Conservation (phyloP, 2,113 vertebrate genomes). For the Oophaga pumilio region DNA sequence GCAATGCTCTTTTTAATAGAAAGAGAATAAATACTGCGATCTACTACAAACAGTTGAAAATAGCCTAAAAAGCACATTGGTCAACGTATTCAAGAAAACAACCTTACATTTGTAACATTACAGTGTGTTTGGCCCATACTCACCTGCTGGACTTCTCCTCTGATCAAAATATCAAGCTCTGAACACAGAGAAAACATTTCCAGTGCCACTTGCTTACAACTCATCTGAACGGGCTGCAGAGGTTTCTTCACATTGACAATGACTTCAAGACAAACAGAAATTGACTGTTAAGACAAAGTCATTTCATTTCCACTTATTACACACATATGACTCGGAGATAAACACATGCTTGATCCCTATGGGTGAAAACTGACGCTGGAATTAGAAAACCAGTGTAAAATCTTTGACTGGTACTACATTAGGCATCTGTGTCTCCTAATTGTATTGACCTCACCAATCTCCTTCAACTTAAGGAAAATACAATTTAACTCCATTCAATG, state of each 20-base stretch:
- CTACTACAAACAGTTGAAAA: not conserved
- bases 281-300: not conserved
- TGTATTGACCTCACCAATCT: too few relatives aligned
- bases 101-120: not conserved
- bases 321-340: too few relatives aligned
- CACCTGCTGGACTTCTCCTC: constrained; percentile 78
- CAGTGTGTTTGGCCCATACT: not conserved
- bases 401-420: too few relatives aligned
- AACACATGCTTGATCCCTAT: too few relatives aligned
- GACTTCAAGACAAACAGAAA: constrained; percentile 62
- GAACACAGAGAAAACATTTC: constrained; percentile 70
- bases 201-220: constrained; percentile 76
- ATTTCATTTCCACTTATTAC: not conserved
- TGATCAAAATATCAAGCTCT: constrained; percentile 79
- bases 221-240: constrained; percentile 73
- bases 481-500: too few relatives aligned
- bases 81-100: not conserved
- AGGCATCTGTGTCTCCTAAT: too few relatives aligned
- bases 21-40: not conserved
- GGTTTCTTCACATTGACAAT: constrained; percentile 76
- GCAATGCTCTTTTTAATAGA: too few relatives aligned
- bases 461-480: too few relatives aligned
- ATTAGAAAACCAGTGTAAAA: too few relatives aligned
- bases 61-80: not conserved
- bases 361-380: too few relatives aligned